Evolutionary conservation across 2,797 vertebrate species (phyloP).

Genomic region (Mus minutoides): DNA sequence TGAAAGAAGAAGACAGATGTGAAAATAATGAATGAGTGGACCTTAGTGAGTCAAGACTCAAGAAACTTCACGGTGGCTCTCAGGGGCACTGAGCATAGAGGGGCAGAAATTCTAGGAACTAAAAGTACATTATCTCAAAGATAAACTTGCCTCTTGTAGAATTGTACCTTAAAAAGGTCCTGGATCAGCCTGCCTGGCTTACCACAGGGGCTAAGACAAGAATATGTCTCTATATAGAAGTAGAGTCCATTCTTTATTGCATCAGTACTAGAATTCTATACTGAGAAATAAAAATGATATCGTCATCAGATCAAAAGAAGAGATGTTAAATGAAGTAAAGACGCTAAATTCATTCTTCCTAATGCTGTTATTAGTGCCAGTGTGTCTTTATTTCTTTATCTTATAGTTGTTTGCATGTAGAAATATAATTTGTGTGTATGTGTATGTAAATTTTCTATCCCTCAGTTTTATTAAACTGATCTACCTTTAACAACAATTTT

Average conservation of each 20-base stretch:
- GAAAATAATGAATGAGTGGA: not conserved
- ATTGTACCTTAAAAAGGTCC: not conserved
- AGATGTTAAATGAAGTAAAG: not conserved
- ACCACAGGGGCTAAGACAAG: not conserved
- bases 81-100: too few relatives aligned
- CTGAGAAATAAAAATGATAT: not conserved
- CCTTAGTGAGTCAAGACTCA: not conserved
- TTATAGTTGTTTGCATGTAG: not conserved
- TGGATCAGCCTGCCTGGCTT: too few relatives aligned
- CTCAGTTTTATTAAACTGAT: not conserved
- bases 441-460: not conserved
- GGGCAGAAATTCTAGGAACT: not conserved
- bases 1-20: not conserved
- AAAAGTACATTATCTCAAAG: not conserved
- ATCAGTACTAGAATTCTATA: not conserved
- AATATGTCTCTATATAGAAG: too few relatives aligned
- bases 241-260: not conserved
- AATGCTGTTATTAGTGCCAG: not conserved
- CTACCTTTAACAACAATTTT: not conserved
- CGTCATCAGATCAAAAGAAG: not conserved
- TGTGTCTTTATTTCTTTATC: not conserved
- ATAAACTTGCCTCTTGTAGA: not conserved
- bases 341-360: not conserved
- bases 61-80: not conserved
- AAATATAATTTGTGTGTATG: not conserved